Evolutionary conservation across 1,140 invertebrate genomes (phyloP).

Genomic region (Cardiocondyla obscurior): DNA sequence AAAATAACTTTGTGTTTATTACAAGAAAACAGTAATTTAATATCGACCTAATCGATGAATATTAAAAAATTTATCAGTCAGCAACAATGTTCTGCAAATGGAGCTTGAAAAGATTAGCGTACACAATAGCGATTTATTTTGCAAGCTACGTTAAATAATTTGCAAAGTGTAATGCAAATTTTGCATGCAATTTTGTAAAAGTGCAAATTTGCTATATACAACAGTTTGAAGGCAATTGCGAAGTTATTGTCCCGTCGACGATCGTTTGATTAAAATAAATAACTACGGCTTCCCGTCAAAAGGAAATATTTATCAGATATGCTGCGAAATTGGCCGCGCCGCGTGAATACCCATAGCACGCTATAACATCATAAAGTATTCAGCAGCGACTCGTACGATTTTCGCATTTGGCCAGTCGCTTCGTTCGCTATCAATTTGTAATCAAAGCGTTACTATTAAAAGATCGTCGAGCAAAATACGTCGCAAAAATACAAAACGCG

Average conservation of each 20-base stretch:
- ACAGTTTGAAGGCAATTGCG: conserved; percentile 36
- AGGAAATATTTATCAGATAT: conserved; percentile 55
- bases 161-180: conserved; percentile 40
- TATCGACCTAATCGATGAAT: background rate
- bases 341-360: conserved; percentile 42
- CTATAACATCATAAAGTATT: conserved; percentile 58
- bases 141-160: conserved; percentile 35
- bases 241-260: conserved; percentile 50
- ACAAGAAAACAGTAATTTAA: background rate
- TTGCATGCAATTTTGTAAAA: conserved; percentile 43
- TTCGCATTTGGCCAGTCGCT: conserved; percentile 52
- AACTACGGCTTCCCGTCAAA: conserved; percentile 50
- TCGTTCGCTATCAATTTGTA: conserved; percentile 56
- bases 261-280: conserved; percentile 59
- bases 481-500: conserved; percentile 48
- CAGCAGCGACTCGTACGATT: conserved; percentile 55
- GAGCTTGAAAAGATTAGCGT: background rate
- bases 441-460: conserved; percentile 58
- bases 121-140: conserved; percentile 8
- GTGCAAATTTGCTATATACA: conserved; percentile 26
- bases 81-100: background rate
- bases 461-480: conserved; percentile 42
- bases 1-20: background rate
- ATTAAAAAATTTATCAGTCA: background rate
- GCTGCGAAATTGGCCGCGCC: conserved; percentile 45